Base-by-base conservation (phyloP, 1,140 invertebrate genomes). In the Bombyx mandarina region DNA sequence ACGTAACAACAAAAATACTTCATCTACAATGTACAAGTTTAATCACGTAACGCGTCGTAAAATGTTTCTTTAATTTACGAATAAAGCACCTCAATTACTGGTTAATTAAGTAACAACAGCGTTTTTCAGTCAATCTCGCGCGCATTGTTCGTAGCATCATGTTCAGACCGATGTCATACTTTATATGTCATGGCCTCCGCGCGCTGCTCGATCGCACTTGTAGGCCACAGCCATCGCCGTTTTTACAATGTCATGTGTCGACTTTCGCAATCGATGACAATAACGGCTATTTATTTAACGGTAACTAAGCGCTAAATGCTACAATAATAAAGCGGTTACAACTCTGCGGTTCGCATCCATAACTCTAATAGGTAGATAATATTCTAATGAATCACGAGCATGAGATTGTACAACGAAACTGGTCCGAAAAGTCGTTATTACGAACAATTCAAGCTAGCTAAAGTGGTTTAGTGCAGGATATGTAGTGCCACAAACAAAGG, bases 211-310 rank as follows among this genome's bases (percentile, higher is more conserved):
- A 81, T 81, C 75, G 80, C 79, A 79, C 77, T 83, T 82, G 82
- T 86, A 84, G 83, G 81, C 80, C 79, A 75, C 63, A 73, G 70
- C 69, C 72, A 81, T 77, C 77, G 73, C 62, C 56, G 67, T 77
- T 80, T 79, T 75, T 81, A 82, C 82, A 86, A 85, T 86, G 83
- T 86, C 83, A 86, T 85, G 79, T 84, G 75, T 86, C 71, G 67
- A 69, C 69, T 83, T 79, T 84, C 75, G 79, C 74, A 81, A 79
- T 66, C 57, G 49, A 70, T 71, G 63, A 82, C 72, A 80, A 77
- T 79, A 77, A 72, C 71, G 56, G 68, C 71, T 71, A 72, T 67
- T 56, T 71, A 64, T 60, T 22, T 46, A 54, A 54, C 7, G 53
- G 45, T 54, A 46, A 45, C 52, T 43, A 7, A 54, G 43, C 18